Evolutionary conservation across 2,888 invertebrate species (phyloP).

Genomic region (Dendrolimus houi): DNA sequence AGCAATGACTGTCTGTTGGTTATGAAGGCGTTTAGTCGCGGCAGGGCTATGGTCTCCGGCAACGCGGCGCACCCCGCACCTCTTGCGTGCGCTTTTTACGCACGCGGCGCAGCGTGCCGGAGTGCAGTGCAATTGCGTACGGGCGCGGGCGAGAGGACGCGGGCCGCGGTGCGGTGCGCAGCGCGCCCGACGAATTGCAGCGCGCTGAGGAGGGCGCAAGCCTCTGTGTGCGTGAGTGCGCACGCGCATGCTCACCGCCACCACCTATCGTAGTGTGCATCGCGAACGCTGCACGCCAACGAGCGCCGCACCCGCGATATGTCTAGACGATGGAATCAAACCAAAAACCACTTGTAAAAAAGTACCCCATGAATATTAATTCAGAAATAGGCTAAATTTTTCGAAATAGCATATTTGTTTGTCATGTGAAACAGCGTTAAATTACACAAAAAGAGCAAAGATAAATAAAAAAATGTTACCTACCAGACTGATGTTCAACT

Average conservation of each 20-base stretch:
- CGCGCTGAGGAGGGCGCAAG: constrained; percentile 60
- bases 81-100: constrained; percentile 75
- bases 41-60: constrained; percentile 38
- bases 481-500: too few species aligned
- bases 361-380: constrained; percentile 15
- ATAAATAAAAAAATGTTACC: too few species aligned
- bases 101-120: constrained; percentile 59
- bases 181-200: constrained; percentile 71
- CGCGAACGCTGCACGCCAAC: constrained; percentile 23
- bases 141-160: constrained; percentile 29
- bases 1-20: constrained; percentile 51
- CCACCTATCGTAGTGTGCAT: constrained; percentile 25
- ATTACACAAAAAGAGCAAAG: too few species aligned
- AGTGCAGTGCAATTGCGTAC: constrained; percentile 73
- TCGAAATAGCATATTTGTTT: too few species aligned
- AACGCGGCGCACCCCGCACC: constrained; percentile 48
- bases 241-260: constrained; percentile 31
- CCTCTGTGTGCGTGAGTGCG: constrained; percentile 62
- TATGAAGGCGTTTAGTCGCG: constrained; percentile 30
- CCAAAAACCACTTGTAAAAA: constrained; percentile 65
- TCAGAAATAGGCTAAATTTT: too few species aligned
- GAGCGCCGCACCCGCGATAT: constrained; percentile 20
- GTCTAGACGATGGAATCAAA: constrained; percentile 53
- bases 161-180: constrained; percentile 29
- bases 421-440: too few species aligned